Evolutionary conservation across 2,888 invertebrate genomes (phyloP), one percentile per base, ranked within the genome.

Genomic region (Phortica okadai): DNA sequence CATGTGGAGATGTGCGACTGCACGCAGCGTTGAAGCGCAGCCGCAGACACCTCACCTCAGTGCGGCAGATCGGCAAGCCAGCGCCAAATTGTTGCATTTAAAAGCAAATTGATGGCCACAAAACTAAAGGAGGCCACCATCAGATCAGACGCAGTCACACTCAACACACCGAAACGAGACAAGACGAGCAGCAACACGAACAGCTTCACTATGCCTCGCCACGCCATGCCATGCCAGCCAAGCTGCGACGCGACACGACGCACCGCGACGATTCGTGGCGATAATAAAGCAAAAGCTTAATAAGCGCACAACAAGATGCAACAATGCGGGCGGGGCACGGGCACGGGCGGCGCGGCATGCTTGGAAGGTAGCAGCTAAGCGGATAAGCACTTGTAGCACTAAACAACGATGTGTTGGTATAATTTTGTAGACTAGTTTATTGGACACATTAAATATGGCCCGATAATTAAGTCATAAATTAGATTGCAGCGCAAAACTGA

Each of bases 341-440:
- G 10, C 64, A 59, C 16, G 56, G 73, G 64, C 73, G 73, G 54
- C 1, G 72, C 33, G 44, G 42, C n/a, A 7, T 21, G 6, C 5
- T 11, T 25, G 25, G 25, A 25, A 7, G 10, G 62, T 25, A 25
- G 62, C 74, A 78, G 76, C 74, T 73, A 74, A 76, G 44, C n/a
- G 33, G 54, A 56, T 56, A 72, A 70, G 74, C 67, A 66, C 54
- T 66, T 64, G 59, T 58, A 21, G 74, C 84, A 79, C 83, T 86
- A 85, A 87, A 79, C 87, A 85, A 86, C 85, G 85, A 87, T 82
- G 87, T 85, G 84, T 84, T 82, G 84, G 85, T 88, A 87, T 88
- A 88, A 87, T 89, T 89, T 90, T 89, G 89, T 89, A 87, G 93
- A 93, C 93, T 93, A 93, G 93, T 93, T 93, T 93, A 91, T 90